Evolutionary conservation across 2,797 vertebrate species (phyloP), one percentile per base, ranked within the genome.

Genomic region (Oreochromis grahami): DNA sequence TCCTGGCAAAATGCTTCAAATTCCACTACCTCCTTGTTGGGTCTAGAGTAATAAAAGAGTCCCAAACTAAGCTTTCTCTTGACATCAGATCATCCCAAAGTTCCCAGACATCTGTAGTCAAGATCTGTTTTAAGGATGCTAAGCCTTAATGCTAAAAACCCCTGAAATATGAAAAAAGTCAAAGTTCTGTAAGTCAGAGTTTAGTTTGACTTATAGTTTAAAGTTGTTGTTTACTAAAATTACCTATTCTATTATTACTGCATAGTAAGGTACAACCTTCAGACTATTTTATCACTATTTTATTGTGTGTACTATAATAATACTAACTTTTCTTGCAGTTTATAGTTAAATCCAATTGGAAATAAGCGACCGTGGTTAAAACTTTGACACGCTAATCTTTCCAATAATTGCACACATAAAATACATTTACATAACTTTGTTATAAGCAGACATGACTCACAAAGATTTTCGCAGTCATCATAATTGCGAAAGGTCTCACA

Each of bases 1-100:
- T 86, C 87, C 87, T 84, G 91, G 91, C 89, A 94, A 93, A 96
- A 96, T 96, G 93, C 94, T 96, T 97, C 76, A 93, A 93, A 97
- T 97, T 97, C 96, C 96, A 89, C 87, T 17, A 91, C 87, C 91
- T 88, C 81, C 29, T 90, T 92, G 88, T 87, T 82, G 85, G 91
- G 86, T 72, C 86, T 52, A 77, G 77, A 91, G 88, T 88, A 91
- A 94, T 80, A 92, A 84, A 90, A 91, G 84, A 87, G 80, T 90
- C 94, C 88, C 81, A 60, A 91, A 89, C 87, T 88, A 34, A 93
- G 92, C 84, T 89, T 91, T 91, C 85, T 85, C 89, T 87, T 89
- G 83, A 90, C 87, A 94, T 94, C 92, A 86, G 87, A 93, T 91
- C 89, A 83, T 81, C 82, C 78, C 56, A 60, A 34, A 78, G 83